Percentiles rank a stretch among this genome's conserved stretches.
Conservation (phyloP, 1,140 invertebrate species). For the Penaeus japonicus region DNA sequence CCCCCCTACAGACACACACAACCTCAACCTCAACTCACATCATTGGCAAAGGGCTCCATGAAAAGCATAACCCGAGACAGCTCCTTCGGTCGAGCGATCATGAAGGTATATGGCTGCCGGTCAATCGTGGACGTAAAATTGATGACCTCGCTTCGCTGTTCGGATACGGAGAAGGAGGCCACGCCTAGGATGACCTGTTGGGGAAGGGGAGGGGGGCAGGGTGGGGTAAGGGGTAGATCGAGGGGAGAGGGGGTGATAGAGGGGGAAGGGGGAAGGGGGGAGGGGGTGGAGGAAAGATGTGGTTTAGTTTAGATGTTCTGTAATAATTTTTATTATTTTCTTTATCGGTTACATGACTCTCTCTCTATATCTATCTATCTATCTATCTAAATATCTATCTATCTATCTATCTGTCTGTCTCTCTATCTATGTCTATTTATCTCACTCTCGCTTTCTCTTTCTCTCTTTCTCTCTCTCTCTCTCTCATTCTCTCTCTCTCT, state of each 20-base stretch:
- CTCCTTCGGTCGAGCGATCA: conserved; percentile 77
- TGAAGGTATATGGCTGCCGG: conserved; percentile 79
- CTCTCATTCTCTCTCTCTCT: not conserved
- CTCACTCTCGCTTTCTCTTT: not conserved
- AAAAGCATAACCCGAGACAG: conserved; percentile 83
- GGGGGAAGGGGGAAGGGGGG: not conserved
- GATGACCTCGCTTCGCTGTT: conserved; percentile 70
- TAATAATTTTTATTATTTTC: not conserved
- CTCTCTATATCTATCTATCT: not conserved
- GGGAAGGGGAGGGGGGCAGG: not conserved
- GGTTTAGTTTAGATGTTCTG: not conserved
- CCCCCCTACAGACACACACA: not conserved
- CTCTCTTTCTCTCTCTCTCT: not conserved
- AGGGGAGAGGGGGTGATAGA: not conserved
- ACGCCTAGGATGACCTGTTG: conserved; percentile 74
- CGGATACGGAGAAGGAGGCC: conserved; percentile 75
- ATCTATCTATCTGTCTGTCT: not conserved
- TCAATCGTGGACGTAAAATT: conserved; percentile 84
- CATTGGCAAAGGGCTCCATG: conserved; percentile 80
- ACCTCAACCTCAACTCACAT: conserved; percentile 59
- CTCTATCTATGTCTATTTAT: not conserved
- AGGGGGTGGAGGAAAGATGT: not conserved
- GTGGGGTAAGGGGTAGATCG: not conserved
- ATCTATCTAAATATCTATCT: not conserved
- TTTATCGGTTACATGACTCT: not conserved